Evolutionary conservation across 2,113 vertebrate species (phyloP), one percentile per base, ranked within the genome.

Genomic region (Myrmophylax atrothorax): DNA sequence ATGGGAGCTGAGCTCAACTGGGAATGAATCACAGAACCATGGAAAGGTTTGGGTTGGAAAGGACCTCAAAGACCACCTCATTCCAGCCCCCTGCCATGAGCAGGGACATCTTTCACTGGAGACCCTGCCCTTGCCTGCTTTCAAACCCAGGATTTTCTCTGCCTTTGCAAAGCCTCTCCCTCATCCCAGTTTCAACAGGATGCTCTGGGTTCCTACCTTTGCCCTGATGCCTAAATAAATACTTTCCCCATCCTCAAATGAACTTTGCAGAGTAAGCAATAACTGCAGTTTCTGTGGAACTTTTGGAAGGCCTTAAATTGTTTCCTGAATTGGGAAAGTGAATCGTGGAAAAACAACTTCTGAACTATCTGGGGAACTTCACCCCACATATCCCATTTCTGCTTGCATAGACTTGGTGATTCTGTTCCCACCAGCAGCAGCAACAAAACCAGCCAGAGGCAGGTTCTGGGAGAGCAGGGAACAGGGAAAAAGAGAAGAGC

Each of bases 321-420:
- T 22, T 18, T 6, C 38, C 22, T 28, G 47, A 52, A 17, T 1
- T 35, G 29, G 13, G 53, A 49, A 75, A 64, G 63, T 4, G 10
- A 53, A 52, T 7, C 2, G 4, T 33, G 72, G 37, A 59, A 47
- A 19, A 56, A 12, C 14, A 5, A 25, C 15, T n/a, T 74, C 64
- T 59, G 89, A 70, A 10, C 6, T 22, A 10, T 12, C 15, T 26
- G 2, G 44, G 37, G 20, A 90, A 38, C 17, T 42, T 33, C 62
- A 52, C 13, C 12, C 33, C 35, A 64, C 0, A 0, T 14, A 42
- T 19, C 10, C 4, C 3, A 14, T 63, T 63, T 46, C 46, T 80
- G 25, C 35, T 3, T 7, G 17, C 0, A 2, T 5, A 8, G 37
- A 17, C 80, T 55, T 68, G 31, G 9, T 52, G 63, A 52, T 18